A percentile compares a stretch with the other conserved stretches of the same genome.
These are phyloP conservation scores for Acronicta alni DNA, from an alignment of 2,888 invertebrate species.

Conservation along the genomic window DNA sequence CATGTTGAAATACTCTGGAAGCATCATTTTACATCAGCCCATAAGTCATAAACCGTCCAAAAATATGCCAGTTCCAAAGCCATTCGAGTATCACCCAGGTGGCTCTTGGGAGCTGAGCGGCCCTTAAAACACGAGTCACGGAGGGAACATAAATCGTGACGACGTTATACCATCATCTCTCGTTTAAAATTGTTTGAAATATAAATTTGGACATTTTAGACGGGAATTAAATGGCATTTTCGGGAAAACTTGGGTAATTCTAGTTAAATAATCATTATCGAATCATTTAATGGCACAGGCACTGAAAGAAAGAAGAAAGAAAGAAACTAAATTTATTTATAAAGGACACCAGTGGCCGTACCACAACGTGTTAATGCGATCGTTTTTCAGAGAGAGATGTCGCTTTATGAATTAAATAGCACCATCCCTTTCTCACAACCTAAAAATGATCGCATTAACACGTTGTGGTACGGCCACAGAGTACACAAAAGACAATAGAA, in stretches of 20 bases:
- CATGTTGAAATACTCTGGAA: too few species aligned
- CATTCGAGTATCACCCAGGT: conserved; percentile 19
- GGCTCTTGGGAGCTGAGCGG: conserved; percentile 28
- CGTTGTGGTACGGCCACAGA: too few species aligned
- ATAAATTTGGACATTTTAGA: conserved; percentile 26
- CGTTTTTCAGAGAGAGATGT: too few species aligned
- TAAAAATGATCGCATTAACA: too few species aligned
- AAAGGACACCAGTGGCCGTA: too few species aligned
- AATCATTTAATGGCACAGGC: neutral
- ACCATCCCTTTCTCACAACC: too few species aligned
- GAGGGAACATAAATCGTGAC: conserved; percentile 34
- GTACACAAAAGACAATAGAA: too few species aligned
- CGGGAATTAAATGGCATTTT: conserved; percentile 9
- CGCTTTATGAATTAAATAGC: too few species aligned
- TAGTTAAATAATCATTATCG: conserved; percentile 2
- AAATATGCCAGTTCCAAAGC: conserved; percentile 4
- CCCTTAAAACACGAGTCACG: conserved; percentile 42
- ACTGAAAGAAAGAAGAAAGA: too few species aligned
- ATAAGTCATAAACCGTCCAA: neutral
- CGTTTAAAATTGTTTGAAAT: conserved; percentile 47
- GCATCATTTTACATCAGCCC: neutral
- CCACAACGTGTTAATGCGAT: too few species aligned
- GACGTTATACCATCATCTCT: conserved; percentile 18
- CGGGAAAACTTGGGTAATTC: conserved; percentile 15
- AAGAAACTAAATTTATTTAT: too few species aligned